Base-by-base conservation (phyloP, 2,888 invertebrate genomes). In the Hemicrepidius hirtus region DNA sequence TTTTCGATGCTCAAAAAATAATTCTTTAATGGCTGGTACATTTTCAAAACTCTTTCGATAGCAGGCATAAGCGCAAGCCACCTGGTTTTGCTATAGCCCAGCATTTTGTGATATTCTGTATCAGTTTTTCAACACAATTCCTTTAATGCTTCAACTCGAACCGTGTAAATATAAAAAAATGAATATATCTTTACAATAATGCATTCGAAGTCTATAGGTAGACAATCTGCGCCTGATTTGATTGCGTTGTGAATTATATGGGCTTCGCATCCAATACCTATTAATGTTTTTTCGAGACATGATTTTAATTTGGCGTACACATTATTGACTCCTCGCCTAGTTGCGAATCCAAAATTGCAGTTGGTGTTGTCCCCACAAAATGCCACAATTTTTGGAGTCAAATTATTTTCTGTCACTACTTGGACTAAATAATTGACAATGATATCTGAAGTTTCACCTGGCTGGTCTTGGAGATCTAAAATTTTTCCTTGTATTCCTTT, bases 1-100 rank as follows among this genome's bases (percentile, higher is more conserved):
- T 81, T 79, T 37, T 82, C 79, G 65, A 78, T 79, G 49, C 78
- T 78, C 77, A 81, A 75, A 78, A 82, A 82, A 73, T 82, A 82
- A 73, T 49, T 76, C 78, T 80, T 81, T 71, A 82, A 79, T 18
- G 81, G 79, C 76, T 79, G 77, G 70, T 72, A 82, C 80, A 81
- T 81, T 81, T 82, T 81, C 73, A 81, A 75, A 78, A 79, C 71
- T 20, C 80, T 77, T 73, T 79, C 76, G 21, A 73, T 20, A 21
- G 77, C 77, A 40, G 78, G 79, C 68, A 80, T 75, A 64, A 82
- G 69, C 6, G 78, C 76, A 64, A 80, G 76, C 78, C 78, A 81
- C 32, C 78, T 76, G 16, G 77, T 79, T 74, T 77, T 77, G 68
- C 77, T 78, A 64, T 75, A 75, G 13, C 71, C 69, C 6, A 79